Conservation (phyloP, 2,797 vertebrate genomes). For the Adelosebastes latens region DNA sequence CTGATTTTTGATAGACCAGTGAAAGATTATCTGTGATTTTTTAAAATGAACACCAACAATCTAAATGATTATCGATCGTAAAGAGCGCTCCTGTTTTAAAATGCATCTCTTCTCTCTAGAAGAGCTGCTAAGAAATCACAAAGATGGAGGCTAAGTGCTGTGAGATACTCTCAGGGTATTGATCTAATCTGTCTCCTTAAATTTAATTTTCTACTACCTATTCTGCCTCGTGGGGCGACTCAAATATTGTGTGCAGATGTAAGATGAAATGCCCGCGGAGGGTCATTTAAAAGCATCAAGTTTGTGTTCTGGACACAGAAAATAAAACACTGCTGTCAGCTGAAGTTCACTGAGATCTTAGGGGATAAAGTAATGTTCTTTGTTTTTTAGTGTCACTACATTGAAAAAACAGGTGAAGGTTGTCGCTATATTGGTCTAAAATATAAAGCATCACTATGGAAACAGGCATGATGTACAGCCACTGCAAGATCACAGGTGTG, state of each 20-base stretch:
- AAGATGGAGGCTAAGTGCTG: conserved; percentile 13
- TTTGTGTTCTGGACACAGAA: not conserved
- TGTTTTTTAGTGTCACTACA: not conserved
- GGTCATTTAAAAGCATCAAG: not conserved
- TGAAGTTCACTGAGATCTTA: not conserved
- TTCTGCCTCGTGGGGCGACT: not conserved
- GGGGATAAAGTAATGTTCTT: not conserved
- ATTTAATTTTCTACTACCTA: conserved; percentile 5
- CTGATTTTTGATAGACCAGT: not conserved
- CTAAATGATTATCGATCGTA: not conserved
- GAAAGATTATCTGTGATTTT: not conserved
- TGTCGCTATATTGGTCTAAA: accelerated
- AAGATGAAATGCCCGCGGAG: not conserved
- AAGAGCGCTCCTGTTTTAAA: not conserved
- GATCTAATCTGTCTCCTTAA: conserved; percentile 21
- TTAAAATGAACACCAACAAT: not conserved
- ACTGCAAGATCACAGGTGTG: not conserved
- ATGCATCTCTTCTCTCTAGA: not conserved
- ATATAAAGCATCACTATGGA: not conserved
- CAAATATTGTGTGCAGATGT: not conserved
- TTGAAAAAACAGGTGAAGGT: not conserved
- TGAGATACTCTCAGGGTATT: conserved; percentile 3
- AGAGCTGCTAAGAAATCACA: not conserved
- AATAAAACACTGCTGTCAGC: not conserved
- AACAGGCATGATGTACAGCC: not conserved